Evolutionary conservation across 2,888 invertebrate genomes (phyloP), one percentile per base, ranked within the genome.

Genomic region (Calameuta filiformis): DNA sequence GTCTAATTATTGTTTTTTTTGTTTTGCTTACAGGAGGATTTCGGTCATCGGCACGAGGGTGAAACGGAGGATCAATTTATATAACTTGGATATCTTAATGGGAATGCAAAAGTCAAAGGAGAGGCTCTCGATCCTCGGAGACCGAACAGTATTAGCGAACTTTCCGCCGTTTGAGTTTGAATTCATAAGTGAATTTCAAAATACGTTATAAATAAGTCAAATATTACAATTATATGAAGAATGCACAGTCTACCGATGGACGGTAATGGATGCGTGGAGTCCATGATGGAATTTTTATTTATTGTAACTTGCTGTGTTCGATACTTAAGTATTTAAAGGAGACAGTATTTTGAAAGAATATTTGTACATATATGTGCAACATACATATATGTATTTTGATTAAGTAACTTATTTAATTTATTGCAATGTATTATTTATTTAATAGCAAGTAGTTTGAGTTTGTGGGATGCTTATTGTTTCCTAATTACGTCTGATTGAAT

Each of bases 61-160:
- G 83, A 84, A 75, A 77, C 81, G 56, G 83, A 82, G 35, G 84
- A 85, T 77, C 82, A 81, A 77, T 80, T 82, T 37, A 83, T 82
- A 76, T 85, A 87, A 88, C 78, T 81, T 75, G 37, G 75, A 82
- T 77, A 80, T 76, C 75, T 78, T 77, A 79, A 81, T 73, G 80
- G 76, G 81, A 79, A 77, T 68, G 76, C 69, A 74, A 23, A 68
- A 73, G 37, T 77, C 77, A 71, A 75, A 80, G 69, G 69, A 76
- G 30, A 77, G 71, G 40, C 83, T 83, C 86, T 83, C 81, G 77
- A 80, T 81, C 74, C 80, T 84, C 83, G 81, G 79, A 81, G 84
- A 85, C 84, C 81, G 83, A 85, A 81, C 87, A 87, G 86, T 87
- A 87, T 85, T 88, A 88, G 83, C 87, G 86, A 86, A 85, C 81